A percentile compares a stretch with the other conserved stretches of the same genome.
These are phyloP conservation scores for Equus quagga DNA, from an alignment of 2,113 vertebrate genomes.

Conservation along the genomic window DNA sequence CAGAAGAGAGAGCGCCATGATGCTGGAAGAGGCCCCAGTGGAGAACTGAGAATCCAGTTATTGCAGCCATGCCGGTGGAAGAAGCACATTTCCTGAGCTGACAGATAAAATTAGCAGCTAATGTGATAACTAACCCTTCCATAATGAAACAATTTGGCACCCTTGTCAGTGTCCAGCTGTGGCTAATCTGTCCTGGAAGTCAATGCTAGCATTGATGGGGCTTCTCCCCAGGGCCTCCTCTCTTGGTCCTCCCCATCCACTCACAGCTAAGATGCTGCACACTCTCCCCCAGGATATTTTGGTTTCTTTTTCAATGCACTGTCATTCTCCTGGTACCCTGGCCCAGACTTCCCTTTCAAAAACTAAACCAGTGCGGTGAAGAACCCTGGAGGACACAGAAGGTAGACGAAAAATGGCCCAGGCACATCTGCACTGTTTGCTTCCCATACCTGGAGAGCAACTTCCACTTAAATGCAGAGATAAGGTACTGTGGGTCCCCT, in stretches of 20 bases:
- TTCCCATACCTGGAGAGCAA: background rate
- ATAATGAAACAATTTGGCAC: conserved; percentile 73
- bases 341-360: background rate
- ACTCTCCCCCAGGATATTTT: background rate
- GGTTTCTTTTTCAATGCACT: background rate
- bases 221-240: background rate
- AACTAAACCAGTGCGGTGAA: background rate
- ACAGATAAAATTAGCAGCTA: conserved; percentile 84
- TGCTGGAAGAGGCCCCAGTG: background rate
- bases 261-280: background rate
- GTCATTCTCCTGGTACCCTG: background rate
- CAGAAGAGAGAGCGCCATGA: background rate
- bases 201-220: background rate
- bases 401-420: accelerated
- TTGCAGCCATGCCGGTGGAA: background rate
- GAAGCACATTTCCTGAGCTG: conserved; percentile 71
- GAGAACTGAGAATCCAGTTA: background rate
- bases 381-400: background rate
- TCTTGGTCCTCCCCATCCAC: background rate
- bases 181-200: conserved; percentile 72
- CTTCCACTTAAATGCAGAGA: background rate
- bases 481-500: background rate
- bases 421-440: background rate
- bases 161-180: background rate
- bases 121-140: conserved; percentile 82